Evolutionary conservation across 1,140 invertebrate species (phyloP).

Genomic region (Bombus pascuorum): DNA sequence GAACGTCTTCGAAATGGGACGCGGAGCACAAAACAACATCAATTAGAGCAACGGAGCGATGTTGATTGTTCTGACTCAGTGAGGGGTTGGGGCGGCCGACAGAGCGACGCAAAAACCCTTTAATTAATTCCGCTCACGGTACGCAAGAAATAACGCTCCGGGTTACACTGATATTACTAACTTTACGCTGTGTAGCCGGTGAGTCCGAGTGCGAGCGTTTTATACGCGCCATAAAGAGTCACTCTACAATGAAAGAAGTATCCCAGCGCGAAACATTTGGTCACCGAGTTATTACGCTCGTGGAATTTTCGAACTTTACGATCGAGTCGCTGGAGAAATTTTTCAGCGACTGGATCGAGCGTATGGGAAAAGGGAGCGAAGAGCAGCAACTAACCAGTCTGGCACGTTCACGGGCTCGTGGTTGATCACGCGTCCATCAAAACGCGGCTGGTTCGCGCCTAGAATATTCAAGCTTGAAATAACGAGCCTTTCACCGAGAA

Average conservation of each 20-base stretch:
- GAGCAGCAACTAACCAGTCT: neutral
- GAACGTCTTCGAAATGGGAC: constrained; percentile 48
- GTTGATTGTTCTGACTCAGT: constrained; percentile 65
- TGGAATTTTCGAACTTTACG: constrained; percentile 28
- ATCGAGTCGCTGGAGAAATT: neutral
- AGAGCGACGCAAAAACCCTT: constrained; percentile 65
- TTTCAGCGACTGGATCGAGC: neutral
- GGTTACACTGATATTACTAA: constrained; percentile 65
- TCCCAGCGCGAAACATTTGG: constrained; percentile 5
- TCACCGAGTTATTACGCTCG: constrained; percentile 12
- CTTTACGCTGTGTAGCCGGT: constrained; percentile 46
- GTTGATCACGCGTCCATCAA: constrained; percentile 21
- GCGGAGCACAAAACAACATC: constrained; percentile 68
- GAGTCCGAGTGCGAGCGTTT: constrained; percentile 16
- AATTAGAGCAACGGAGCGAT: constrained; percentile 65
- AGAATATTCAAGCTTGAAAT: constrained; percentile 14
- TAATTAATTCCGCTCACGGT: constrained; percentile 71
- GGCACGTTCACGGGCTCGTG: no score
- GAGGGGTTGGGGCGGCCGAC: no score
- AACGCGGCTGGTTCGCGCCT: neutral
- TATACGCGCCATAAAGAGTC: constrained; percentile 21
- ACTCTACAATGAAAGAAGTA: neutral
- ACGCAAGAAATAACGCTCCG: constrained; percentile 65
- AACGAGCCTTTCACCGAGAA: constrained; percentile 2
- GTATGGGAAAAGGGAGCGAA: neutral